Evolutionary conservation across 2,888 invertebrate species (phyloP).

Genomic region (Torymus aiolomorphi): DNA sequence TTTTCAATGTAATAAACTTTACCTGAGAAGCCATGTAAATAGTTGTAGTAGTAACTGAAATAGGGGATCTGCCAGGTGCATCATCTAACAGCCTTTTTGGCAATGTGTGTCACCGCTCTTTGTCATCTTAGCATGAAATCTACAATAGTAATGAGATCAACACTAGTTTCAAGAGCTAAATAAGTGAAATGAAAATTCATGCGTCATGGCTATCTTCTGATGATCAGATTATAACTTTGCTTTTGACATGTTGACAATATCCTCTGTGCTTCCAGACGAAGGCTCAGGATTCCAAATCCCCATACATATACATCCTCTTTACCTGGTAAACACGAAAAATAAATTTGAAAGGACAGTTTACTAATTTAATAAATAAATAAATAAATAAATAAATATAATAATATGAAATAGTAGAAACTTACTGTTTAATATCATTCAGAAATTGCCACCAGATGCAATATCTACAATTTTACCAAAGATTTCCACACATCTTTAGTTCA

Average conservation of each 20-base stretch:
- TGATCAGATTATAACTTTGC: no score
- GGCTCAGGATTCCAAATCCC: slow-evolving; percentile 95
- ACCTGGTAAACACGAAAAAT: slow-evolving; percentile 76
- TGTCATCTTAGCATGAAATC: slow-evolving; percentile 99
- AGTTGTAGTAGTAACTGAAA: slow-evolving; percentile 98
- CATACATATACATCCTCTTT: slow-evolving; percentile 91
- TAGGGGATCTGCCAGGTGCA: slow-evolving; percentile 97
- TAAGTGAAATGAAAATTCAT: no score
- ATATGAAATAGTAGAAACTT: slow-evolving; percentile 58
- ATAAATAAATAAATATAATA: no score
- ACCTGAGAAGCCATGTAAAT: slow-evolving; percentile 99
- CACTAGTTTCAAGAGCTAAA: slow-evolving; percentile 96
- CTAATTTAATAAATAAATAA: no score
- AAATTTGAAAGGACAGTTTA: no score
- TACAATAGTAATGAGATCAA: slow-evolving; percentile 97
- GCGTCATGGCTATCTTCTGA: no score
- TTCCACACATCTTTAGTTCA: slow-evolving; percentile 80
- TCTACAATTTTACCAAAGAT: slow-evolving; percentile 86
- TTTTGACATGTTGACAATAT: no score
- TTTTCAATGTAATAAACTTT: slow-evolving; percentile 46
- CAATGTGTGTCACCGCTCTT: slow-evolving; percentile 96
- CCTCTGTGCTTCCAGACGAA: slow-evolving; percentile 87
- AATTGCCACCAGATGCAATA: slow-evolving; percentile 90
- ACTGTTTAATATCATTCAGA: slow-evolving; percentile 90
- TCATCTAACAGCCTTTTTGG: slow-evolving; percentile 97